A percentile compares a stretch with the other conserved stretches of the same genome.
Conservation (phyloP, 2,888 invertebrate species). For the Callosobruchus maculatus region DNA sequence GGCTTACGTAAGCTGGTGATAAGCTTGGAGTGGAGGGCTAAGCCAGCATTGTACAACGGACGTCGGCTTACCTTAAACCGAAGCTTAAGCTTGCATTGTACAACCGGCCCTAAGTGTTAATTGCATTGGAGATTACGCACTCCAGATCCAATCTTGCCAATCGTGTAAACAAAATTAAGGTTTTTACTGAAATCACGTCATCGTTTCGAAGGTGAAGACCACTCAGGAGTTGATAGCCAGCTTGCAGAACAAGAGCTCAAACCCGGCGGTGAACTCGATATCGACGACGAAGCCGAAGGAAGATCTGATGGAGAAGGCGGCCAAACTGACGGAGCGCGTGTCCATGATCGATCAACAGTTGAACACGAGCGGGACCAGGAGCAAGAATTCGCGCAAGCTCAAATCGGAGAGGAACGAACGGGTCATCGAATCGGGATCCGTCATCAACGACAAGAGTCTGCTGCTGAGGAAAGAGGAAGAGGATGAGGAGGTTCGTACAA, state of each 20-base stretch:
- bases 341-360: constrained; percentile 47
- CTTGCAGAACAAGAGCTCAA: constrained; percentile 54
- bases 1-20: too few relatives aligned
- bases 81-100: too few relatives aligned
- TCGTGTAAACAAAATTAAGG: too few relatives aligned
- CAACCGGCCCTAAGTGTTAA: too few relatives aligned
- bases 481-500: constrained; percentile 6
- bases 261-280: constrained; percentile 21
- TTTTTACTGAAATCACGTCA: too few relatives aligned
- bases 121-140: too few relatives aligned
- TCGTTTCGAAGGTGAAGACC: constrained; percentile 57
- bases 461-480: constrained; percentile 27
- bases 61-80: too few relatives aligned
- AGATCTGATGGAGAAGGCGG: constrained; percentile 46
- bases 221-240: constrained; percentile 79
- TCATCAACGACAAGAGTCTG: constrained; percentile 38
- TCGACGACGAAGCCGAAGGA: constrained; percentile 34
- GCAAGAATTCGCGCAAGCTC: constrained; percentile 37
- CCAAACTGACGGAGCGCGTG: constrained; percentile 46
- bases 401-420: constrained; percentile 28
- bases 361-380: constrained; percentile 43
- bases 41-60: too few relatives aligned
- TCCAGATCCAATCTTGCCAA: too few relatives aligned
- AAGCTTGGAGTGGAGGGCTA: too few relatives aligned
- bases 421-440: constrained; percentile 42